These are phyloP conservation scores for Agapornis canus DNA, from an alignment of 2,797 vertebrate species.

Conservation along the genomic window DNA sequence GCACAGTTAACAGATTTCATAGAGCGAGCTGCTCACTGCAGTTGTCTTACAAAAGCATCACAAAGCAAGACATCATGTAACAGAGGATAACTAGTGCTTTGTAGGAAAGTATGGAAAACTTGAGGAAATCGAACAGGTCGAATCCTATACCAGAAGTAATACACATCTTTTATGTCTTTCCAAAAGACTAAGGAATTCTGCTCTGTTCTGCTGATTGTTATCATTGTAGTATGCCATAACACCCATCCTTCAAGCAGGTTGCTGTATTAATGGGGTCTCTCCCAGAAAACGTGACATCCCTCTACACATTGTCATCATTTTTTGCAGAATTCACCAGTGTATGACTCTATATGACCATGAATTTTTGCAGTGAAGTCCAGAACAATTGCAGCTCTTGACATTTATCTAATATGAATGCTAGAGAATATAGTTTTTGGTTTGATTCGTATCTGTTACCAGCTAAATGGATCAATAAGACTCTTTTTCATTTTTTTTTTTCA, in stretches of 20 bases:
- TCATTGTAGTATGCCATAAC: not conserved
- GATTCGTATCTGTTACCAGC: slow-evolving; percentile 12
- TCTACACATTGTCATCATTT: not conserved
- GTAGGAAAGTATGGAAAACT: not conserved
- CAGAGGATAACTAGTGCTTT: not conserved
- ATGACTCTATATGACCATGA: not conserved
- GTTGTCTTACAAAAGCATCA: not conserved
- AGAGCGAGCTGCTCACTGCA: not conserved
- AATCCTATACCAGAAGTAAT: not conserved
- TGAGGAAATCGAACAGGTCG: not conserved
- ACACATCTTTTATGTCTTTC: not conserved
- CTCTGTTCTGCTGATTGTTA: not conserved
- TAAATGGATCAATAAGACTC: slow-evolving; percentile 37
- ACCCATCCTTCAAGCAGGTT: not conserved
- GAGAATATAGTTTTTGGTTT: slow-evolving; percentile 5
- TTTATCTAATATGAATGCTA: slow-evolving; percentile 26
- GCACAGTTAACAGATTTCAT: not conserved
- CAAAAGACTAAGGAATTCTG: not conserved
- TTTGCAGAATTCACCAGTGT: not conserved
- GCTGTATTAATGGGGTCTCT: not conserved
- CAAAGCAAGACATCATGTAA: not conserved
- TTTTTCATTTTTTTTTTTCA: not conserved
- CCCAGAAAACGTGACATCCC: not conserved
- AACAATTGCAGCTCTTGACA: slow-evolving; percentile 41
- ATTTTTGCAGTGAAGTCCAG: slow-evolving; percentile 8